phyloP scores from a whole-genome alignment of 2,797 vertebrate species.

The Thripadectes ignobilis region DNA sequence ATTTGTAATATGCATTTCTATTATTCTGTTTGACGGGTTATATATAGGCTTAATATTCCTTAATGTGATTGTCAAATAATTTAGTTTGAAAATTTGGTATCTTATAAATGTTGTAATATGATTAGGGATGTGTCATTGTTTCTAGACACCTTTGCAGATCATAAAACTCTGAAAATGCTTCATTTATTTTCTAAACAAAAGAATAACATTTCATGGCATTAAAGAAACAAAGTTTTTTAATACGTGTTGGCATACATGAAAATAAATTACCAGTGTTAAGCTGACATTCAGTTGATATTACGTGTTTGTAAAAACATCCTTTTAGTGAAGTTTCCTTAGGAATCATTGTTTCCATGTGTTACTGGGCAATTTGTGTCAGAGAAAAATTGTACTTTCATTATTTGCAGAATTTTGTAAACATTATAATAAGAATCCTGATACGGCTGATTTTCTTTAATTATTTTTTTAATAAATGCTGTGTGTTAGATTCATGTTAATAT shows the following conservation, averaged over 20 bases:
- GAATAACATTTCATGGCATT: not conserved
- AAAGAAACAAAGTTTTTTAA: not conserved
- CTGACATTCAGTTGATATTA: not conserved
- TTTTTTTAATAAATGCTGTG: not conserved
- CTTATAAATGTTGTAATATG: conserved; percentile 18
- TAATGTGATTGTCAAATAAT: conserved; percentile 26
- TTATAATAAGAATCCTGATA: not conserved
- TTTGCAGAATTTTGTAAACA: not conserved
- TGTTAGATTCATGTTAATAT: not conserved
- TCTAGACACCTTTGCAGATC: not conserved
- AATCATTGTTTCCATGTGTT: not conserved
- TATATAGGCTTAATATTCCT: conserved; percentile 32
- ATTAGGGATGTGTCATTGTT: not conserved
- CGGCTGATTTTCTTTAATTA: not conserved
- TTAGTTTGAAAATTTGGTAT: not conserved
- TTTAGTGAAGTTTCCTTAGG: not conserved
- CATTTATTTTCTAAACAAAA: not conserved
- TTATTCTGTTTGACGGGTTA: conserved; percentile 21
- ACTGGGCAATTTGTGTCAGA: not conserved
- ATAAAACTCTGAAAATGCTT: not conserved
- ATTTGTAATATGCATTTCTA: not conserved
- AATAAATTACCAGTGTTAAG: not conserved
- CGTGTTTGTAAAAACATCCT: not conserved
- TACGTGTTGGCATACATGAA: not conserved
- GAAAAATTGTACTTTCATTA: not conserved